These are phyloP conservation scores for Pilophorus perplexus DNA, from an alignment of 2,888 invertebrate genomes.

Conservation along the genomic window DNA sequence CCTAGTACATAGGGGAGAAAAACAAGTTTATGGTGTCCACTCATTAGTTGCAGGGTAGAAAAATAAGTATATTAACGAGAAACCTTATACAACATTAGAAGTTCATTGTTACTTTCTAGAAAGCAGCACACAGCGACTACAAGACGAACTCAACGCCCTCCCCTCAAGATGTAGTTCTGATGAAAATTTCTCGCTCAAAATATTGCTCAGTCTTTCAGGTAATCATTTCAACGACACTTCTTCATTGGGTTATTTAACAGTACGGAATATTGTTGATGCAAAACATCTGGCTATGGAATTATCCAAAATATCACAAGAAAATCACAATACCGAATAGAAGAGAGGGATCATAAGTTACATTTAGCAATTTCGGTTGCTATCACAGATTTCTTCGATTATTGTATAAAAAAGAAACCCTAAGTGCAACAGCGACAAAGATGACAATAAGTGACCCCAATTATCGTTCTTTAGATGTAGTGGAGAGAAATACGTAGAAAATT, in stretches of 20 bases:
- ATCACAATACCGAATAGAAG: slow-evolving; percentile 2
- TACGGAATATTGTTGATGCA: neutral
- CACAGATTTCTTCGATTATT: slow-evolving; percentile 6
- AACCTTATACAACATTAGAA: slow-evolving; percentile 8
- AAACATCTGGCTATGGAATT: neutral
- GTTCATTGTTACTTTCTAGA: slow-evolving; percentile 8
- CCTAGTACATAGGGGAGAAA: too few species aligned
- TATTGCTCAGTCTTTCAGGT: too few species aligned
- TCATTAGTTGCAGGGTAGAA: slow-evolving; percentile 13
- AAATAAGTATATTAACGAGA: neutral
- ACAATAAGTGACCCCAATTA: too few species aligned
- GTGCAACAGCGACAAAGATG: neutral
- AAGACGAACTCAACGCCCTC: too few species aligned
- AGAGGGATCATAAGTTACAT: neutral
- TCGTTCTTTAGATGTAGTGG: neutral
- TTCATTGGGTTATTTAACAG: neutral
- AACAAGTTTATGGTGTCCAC: slow-evolving; percentile 8
- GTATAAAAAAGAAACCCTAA: neutral
- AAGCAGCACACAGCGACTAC: slow-evolving; percentile 1
- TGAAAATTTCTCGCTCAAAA: neutral
- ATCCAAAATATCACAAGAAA: slow-evolving; percentile 13
- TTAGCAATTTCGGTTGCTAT: slow-evolving; percentile 6
- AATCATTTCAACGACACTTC: neutral
- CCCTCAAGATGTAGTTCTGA: too few species aligned
- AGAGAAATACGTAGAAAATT: neutral